Conservation (phyloP, 2,797 vertebrate species). For the Psittacula echo region DNA sequence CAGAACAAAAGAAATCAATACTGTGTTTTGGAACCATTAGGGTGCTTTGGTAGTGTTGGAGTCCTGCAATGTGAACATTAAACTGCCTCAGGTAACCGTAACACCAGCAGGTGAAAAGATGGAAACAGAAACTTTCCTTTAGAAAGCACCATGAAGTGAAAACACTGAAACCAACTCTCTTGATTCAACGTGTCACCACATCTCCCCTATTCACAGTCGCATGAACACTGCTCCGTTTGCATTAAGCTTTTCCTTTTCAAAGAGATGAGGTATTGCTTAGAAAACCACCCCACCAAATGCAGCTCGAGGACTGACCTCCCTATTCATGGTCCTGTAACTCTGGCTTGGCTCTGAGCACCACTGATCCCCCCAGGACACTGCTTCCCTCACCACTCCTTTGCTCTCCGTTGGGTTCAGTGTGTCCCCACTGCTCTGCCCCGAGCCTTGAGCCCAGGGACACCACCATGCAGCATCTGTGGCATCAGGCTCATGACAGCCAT, state of each 20-base stretch:
- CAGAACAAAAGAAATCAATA: neutral
- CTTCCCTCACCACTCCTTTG: neutral
- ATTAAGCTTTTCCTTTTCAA: neutral
- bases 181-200: neutral
- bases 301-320: neutral
- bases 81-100: accelerated
- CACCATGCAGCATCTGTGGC: neutral
- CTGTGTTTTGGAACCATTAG: neutral
- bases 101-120: neutral
- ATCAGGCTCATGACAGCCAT: neutral
- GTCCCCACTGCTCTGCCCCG: neutral
- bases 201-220: neutral
- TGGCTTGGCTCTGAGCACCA: neutral
- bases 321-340: neutral
- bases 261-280: neutral
- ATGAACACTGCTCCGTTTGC: neutral
- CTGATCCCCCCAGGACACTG: too few relatives aligned
- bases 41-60: neutral
- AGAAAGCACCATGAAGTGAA: neutral
- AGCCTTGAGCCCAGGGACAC: neutral
- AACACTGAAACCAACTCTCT: neutral
- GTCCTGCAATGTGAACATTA: neutral
- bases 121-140: neutral
- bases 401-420: accelerated
- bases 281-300: neutral